Conservation (phyloP, 92 coral and sea anemone genomes). For the Pocillopora meandrina region DNA sequence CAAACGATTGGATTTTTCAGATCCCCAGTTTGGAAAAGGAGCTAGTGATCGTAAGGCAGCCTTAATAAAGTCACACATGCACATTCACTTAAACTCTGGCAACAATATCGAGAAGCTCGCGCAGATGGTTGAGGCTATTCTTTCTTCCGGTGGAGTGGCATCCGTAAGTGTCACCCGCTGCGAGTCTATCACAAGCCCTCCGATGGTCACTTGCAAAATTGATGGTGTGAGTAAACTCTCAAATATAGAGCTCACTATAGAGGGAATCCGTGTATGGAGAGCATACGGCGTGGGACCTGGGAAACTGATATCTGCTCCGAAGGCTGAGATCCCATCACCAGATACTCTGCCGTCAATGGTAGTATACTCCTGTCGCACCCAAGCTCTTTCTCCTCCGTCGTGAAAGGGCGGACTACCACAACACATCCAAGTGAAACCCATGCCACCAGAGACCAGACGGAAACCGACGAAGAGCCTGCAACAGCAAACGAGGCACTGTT, state of each 20-base stretch:
- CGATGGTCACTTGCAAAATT: conserved; percentile 36
- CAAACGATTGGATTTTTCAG: conserved; percentile 55
- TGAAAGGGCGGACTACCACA: neutral
- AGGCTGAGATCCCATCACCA: neutral
- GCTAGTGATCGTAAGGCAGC: conserved; percentile 61
- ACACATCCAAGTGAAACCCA: neutral
- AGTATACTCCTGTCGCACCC: conserved; percentile 13
- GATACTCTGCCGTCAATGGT: conserved; percentile 23
- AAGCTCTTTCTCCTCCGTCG: conserved; percentile 11
- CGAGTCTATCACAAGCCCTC: conserved; percentile 38
- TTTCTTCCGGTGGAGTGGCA: conserved; percentile 58
- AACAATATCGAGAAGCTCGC: conserved; percentile 55
- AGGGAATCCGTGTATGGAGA: conserved; percentile 38
- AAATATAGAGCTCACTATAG: conserved; percentile 42
- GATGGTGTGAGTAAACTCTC: conserved; percentile 46
- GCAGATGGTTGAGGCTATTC: conserved; percentile 61
- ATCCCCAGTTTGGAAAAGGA: conserved; percentile 63
- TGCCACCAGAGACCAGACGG: neutral
- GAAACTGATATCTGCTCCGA: conserved; percentile 25
- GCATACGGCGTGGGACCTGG: conserved; percentile 36
- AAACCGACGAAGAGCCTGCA: conserved; percentile 2
- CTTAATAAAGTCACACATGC: conserved; percentile 55
- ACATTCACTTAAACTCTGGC: conserved; percentile 48
- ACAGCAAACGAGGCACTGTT: conserved; percentile 19
- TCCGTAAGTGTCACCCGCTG: conserved; percentile 57